These are phyloP conservation scores for Acestrorhynchus altus DNA, from an alignment of 2,797 vertebrate species.

Conservation along the genomic window DNA sequence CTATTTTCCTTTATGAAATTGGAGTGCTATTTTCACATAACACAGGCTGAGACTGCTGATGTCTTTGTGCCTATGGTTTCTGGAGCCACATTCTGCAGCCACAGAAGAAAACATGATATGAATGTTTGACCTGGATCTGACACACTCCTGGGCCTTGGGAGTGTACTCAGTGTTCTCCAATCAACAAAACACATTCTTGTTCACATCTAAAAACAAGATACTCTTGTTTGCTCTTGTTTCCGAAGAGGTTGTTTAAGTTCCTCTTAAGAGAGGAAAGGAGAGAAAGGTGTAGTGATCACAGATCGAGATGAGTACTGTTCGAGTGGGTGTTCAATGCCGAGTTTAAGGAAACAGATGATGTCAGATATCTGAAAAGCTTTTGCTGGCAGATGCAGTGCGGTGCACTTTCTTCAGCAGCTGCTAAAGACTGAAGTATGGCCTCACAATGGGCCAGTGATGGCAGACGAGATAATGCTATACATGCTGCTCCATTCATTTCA, in stretches of 20 bases:
- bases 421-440: slow-evolving; percentile 7
- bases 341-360: not conserved
- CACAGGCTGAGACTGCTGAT: not conserved
- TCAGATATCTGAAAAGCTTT: not conserved
- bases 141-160: not conserved
- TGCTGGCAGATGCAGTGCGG: not conserved
- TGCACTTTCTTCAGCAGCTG: not conserved
- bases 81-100: no score
- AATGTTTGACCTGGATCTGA: not conserved
- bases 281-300: not conserved
- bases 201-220: not conserved
- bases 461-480: not conserved
- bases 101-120: not conserved
- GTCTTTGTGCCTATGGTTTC: not conserved
- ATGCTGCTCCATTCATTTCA: slow-evolving; percentile 22
- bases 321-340: not conserved
- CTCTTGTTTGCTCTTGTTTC: not conserved
- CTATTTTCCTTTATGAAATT: no score
- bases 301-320: not conserved
- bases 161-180: not conserved
- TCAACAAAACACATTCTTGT: not conserved
- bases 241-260: not conserved
- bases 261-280: not conserved
- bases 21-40: not conserved
- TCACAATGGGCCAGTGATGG: slow-evolving; percentile 11